phyloP scores from a whole-genome alignment of 2,797 vertebrate species.

The Avahi laniger region DNA sequence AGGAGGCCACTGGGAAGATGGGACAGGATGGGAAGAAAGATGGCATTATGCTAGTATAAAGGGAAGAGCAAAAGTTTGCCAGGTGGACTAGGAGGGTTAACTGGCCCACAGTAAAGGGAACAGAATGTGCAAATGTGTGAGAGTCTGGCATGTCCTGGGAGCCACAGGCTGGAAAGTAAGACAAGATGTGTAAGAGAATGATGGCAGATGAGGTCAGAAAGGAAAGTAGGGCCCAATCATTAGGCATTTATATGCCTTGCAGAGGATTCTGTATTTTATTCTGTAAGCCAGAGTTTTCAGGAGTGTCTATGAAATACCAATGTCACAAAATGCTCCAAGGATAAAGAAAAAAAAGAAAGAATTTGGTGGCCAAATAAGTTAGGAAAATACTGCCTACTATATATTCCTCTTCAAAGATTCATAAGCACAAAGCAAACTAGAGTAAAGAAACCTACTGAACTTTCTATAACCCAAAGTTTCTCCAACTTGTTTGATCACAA shows the following conservation, averaged over 20 bases:
- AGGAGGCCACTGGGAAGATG: neutral
- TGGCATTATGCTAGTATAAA: neutral
- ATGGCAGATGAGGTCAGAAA: neutral
- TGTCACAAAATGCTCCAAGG: neutral
- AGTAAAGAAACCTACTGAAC: neutral
- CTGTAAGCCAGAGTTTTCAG: neutral
- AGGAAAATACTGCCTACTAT: neutral
- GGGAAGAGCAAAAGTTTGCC: neutral
- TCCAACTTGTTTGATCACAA: neutral
- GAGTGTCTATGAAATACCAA: neutral
- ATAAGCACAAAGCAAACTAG: neutral
- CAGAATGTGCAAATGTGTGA: neutral
- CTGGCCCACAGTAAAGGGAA: neutral
- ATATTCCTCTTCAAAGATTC: neutral
- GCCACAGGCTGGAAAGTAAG: neutral
- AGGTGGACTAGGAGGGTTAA: neutral
- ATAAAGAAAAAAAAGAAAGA: neutral
- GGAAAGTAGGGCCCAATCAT: neutral
- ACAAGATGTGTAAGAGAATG: accelerated
- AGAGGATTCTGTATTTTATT: neutral
- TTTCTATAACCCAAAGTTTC: neutral
- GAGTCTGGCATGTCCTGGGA: neutral
- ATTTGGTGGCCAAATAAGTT: neutral
- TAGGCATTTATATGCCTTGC: neutral
- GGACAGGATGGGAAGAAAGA: neutral